phyloP scores from a whole-genome alignment of 1,140 invertebrate genomes.

The Heliconius eleuchia region DNA sequence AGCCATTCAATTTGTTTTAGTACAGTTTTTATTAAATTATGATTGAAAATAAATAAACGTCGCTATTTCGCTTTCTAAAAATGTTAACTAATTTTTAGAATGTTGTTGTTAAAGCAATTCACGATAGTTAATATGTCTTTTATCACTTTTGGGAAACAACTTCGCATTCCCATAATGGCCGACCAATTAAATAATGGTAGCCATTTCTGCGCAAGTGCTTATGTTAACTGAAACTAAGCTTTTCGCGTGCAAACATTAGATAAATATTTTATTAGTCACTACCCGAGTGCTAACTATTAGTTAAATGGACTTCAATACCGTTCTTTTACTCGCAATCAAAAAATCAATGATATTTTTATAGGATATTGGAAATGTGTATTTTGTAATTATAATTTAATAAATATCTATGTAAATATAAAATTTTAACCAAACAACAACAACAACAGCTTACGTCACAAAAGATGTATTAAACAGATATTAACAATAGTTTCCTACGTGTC shows the following conservation, averaged over 20 bases:
- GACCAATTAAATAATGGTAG: slow-evolving; percentile 58
- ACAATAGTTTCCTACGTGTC: slow-evolving; percentile 77
- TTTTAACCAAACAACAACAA: slow-evolving; percentile 47
- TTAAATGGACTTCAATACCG: slow-evolving; percentile 60
- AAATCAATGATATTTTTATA: background rate
- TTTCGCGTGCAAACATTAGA: slow-evolving; percentile 70
- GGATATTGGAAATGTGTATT: background rate
- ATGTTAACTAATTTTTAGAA: slow-evolving; percentile 27
- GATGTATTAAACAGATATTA: slow-evolving; percentile 59
- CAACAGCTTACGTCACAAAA: slow-evolving; percentile 40
- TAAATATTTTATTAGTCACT: slow-evolving; percentile 63
- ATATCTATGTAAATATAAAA: background rate
- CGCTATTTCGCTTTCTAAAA: slow-evolving; percentile 39
- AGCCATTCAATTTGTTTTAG: slow-evolving; percentile 32
- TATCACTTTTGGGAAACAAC: slow-evolving; percentile 53
- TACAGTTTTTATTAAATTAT: slow-evolving; percentile 30
- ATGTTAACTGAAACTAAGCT: slow-evolving; percentile 55
- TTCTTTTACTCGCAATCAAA: slow-evolving; percentile 43
- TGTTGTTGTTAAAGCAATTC: slow-evolving; percentile 34
- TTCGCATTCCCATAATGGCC: slow-evolving; percentile 53
- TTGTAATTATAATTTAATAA: no score
- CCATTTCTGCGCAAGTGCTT: slow-evolving; percentile 62
- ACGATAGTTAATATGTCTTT: slow-evolving; percentile 47
- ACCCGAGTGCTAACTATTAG: slow-evolving; percentile 60
- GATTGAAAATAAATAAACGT: slow-evolving; percentile 39